Evolutionary conservation across 30 jellyfish, hydroid and myxozoan species (phyloP), one percentile per base, ranked within the genome.

Genomic region (Hydra vulgaris): DNA sequence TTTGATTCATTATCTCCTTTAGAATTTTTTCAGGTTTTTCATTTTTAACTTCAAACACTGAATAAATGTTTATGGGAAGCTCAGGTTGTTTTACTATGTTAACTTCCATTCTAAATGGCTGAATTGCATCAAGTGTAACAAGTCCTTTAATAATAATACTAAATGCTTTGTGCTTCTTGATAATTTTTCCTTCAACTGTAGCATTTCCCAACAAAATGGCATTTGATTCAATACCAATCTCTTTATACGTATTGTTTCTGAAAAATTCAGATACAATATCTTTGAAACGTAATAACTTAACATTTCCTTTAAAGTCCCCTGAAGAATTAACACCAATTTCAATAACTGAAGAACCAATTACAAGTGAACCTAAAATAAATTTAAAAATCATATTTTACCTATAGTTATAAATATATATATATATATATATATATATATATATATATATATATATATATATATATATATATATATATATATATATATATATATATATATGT

Each of bases 11-110:
- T 7, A 94, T 70, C 72, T 81, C 81, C 25, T 85, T 82, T 73
- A 94, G 76, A 8, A 94, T 85, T 22, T 74, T 53, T 17, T 86
- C 92, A 8, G 99, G 99, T 21, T 88, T 74, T 26, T 69, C 69
- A 23, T 94, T 70, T 70, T 81, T 83, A 74, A 94, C 80, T 19
- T 88, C 95, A 74, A 94, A 25, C 16, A 94, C 82, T 8, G 94
- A 87, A 66, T 72, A 88, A 24, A 83, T 74, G 61, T 81, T 77
- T 7, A 87, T 74, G 25, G 85, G 77, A 7, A 70, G 75, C 21
- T 81, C 82, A 26, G 94, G 87, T 19, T 81, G 53, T 74, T 94
- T 94, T 15, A 82, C 25, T 15, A 94, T 89, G 19, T 90, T 79
- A 27, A 94, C 84, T 23, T 87, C 75, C 66, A 84, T 89, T n/a